phyloP scores from a whole-genome alignment of 2,797 vertebrate genomes.

The Coracias cyanogaster region DNA sequence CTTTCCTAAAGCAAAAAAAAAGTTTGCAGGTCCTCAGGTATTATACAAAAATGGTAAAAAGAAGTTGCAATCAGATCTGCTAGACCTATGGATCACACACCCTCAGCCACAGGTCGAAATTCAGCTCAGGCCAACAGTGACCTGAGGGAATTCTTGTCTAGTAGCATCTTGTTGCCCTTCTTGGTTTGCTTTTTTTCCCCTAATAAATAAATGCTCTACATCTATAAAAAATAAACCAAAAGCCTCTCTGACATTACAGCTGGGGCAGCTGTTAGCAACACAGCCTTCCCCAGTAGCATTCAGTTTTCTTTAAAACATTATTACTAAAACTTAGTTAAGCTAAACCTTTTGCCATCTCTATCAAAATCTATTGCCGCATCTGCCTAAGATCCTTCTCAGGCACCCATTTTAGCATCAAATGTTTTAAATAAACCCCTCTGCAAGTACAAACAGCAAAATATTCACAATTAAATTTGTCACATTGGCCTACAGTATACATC shows the following conservation, averaged over 20 bases:
- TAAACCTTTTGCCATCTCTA: not conserved
- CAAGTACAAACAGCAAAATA: conserved; percentile 8
- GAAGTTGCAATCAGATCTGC: not conserved
- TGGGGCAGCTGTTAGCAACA: not conserved
- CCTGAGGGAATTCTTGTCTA: not conserved
- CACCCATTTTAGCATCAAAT: conserved; percentile 6
- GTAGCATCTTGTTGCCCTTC: not conserved
- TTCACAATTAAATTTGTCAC: not conserved
- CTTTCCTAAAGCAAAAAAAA: not conserved
- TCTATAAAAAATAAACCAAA: not conserved
- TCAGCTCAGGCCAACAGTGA: not conserved
- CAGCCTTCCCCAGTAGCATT: not conserved
- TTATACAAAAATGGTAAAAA: not conserved
- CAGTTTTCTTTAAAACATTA: not conserved
- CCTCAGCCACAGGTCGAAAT: not conserved
- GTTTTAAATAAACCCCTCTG: conserved; percentile 17
- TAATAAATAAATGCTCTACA: not conserved
- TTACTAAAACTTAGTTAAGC: not conserved
- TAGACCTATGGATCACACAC: not conserved
- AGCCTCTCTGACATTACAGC: not conserved
- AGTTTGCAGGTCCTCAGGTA: not conserved
- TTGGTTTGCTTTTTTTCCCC: not conserved
- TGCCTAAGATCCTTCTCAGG: not conserved
- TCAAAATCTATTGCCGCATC: conserved; percentile 12
- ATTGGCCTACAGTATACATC: not conserved